These are phyloP conservation scores for Calliscelio sp. DNA, from an alignment of 2,888 invertebrate species.

Conservation along the genomic window DNA sequence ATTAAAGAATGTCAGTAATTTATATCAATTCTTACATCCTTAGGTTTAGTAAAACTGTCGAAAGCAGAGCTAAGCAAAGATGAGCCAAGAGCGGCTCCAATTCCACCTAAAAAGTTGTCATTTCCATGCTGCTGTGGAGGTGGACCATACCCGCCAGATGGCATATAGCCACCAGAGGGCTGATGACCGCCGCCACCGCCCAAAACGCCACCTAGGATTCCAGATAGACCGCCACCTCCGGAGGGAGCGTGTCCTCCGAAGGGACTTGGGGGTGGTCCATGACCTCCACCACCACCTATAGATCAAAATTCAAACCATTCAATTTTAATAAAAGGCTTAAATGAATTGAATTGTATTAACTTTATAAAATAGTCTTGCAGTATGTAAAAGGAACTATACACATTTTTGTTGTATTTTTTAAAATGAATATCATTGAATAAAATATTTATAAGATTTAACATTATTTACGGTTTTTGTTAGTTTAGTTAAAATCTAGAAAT, in stretches of 20 bases:
- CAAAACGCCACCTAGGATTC: conserved; percentile 82
- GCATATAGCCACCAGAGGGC: conserved; percentile 81
- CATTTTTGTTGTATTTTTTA: too few species aligned
- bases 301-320: too few species aligned
- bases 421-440: too few species aligned
- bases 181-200: conserved; percentile 81
- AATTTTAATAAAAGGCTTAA: too few species aligned
- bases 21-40: conserved; percentile 80
- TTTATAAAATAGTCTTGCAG: too few species aligned
- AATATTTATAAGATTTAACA: too few species aligned
- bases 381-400: too few species aligned
- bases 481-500: too few species aligned
- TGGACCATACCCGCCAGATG: conserved; percentile 80
- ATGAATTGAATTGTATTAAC: too few species aligned
- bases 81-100: conserved; percentile 82
- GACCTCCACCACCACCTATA: conserved; percentile 62
- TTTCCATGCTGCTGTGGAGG: conserved; percentile 71
- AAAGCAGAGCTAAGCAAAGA: conserved; percentile 82
- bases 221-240: conserved; percentile 78
- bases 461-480: too few species aligned
- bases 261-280: conserved; percentile 73
- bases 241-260: conserved; percentile 73
- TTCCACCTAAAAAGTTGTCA: conserved; percentile 80
- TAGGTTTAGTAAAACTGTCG: conserved; percentile 81
- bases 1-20: too few species aligned